Conservation (phyloP, 2,797 vertebrate genomes). For the Brachyalestes nurse region DNA sequence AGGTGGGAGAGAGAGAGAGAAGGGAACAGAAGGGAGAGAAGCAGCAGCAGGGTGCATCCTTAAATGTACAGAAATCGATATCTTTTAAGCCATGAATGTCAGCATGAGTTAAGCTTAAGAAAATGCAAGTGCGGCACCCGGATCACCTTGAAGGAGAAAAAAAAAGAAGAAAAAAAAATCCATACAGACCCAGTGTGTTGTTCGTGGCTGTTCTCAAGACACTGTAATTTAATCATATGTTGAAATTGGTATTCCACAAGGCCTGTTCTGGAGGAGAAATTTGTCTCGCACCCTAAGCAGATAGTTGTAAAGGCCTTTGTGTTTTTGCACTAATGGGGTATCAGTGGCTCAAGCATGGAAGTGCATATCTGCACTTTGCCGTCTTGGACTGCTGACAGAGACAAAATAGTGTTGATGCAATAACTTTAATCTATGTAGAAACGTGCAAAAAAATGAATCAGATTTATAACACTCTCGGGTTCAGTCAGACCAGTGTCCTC, state of each 20-base stretch:
- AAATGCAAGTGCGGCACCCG: constrained; percentile 72
- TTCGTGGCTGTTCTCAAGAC: constrained; percentile 20
- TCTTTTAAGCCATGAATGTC: constrained; percentile 76
- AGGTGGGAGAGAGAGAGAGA: too few species aligned
- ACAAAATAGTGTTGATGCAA: too few species aligned
- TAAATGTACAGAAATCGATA: constrained; percentile 78
- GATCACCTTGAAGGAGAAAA: constrained; percentile 74
- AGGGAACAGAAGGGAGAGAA: constrained; percentile 31
- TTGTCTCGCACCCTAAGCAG: not conserved
- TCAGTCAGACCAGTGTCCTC: not conserved
- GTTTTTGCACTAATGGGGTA: constrained; percentile 25
- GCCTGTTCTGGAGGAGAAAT: not conserved
- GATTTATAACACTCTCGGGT: not conserved
- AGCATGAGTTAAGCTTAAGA: constrained; percentile 76
- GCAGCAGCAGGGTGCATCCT: constrained; percentile 60
- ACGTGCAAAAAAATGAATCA: not conserved
- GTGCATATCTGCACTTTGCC: constrained; percentile 2
- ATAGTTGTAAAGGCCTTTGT: not conserved
- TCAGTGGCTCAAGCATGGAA: constrained; percentile 14
- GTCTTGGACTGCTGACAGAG: constrained; percentile 20
- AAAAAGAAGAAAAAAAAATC: constrained; percentile 48
- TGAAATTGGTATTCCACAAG: constrained; percentile 31
- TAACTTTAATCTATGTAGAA: not conserved
- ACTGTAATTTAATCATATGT: constrained; percentile 50
- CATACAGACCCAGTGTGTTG: constrained; percentile 37